phyloP scores from a whole-genome alignment of 2,797 vertebrate species.

The Ataeniobius toweri region DNA sequence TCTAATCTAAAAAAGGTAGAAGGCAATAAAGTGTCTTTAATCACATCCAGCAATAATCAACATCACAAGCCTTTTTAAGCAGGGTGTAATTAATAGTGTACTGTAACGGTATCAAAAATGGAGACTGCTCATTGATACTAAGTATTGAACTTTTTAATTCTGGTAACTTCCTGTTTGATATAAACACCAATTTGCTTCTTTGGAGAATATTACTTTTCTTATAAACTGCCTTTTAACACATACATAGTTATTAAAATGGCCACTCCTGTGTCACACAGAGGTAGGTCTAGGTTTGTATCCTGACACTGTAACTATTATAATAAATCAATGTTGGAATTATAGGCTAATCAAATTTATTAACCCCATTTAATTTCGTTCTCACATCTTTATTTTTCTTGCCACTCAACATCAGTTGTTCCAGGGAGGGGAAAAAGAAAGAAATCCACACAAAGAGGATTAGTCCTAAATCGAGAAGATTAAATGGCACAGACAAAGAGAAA shows the following conservation, averaged over 20 bases:
- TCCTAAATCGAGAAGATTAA: constrained; percentile 41
- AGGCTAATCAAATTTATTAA: neutral
- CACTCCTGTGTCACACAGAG: too few relatives aligned
- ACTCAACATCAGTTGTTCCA: constrained; percentile 4
- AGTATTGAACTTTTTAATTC: neutral
- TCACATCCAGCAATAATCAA: too few relatives aligned
- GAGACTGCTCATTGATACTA: too few relatives aligned
- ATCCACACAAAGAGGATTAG: constrained; percentile 34
- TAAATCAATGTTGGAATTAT: neutral
- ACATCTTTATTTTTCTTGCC: neutral
- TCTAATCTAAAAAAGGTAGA: too few relatives aligned
- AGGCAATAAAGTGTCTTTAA: too few relatives aligned
- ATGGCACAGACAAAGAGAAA: constrained; percentile 20
- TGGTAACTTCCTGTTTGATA: neutral
- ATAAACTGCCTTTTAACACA: neutral
- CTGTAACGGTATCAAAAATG: too few relatives aligned
- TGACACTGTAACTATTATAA: neutral
- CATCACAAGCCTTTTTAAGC: too few relatives aligned
- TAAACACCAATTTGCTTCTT: neutral
- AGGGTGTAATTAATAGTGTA: too few relatives aligned
- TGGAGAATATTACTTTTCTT: neutral
- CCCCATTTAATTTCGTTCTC: neutral
- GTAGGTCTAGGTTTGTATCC: too few relatives aligned
- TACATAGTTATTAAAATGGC: too few relatives aligned
- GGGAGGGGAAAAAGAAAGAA: constrained; percentile 1